phyloP scores from a whole-genome alignment of 2,113 vertebrate genomes.

The Antechinus stuartii region DNA sequence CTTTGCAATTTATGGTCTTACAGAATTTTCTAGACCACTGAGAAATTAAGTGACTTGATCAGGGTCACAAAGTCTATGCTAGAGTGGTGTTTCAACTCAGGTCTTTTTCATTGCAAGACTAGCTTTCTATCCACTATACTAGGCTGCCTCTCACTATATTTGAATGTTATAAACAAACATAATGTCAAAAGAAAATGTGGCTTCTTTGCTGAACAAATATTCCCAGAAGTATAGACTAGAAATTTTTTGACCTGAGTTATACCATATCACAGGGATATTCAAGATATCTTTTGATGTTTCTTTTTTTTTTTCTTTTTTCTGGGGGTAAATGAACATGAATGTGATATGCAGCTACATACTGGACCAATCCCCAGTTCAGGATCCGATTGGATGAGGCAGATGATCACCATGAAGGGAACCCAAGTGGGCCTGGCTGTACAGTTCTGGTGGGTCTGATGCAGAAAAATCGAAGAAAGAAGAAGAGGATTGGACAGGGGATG shows the following conservation, averaged over 20 bases:
- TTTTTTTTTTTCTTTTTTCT: constrained; percentile 28
- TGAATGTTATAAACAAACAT: background rate
- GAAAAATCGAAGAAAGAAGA: constrained; percentile 88
- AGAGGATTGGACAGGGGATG: constrained; percentile 87
- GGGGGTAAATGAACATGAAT: background rate
- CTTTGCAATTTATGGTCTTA: background rate
- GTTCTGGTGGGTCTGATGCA: constrained; percentile 91
- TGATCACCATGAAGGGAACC: constrained; percentile 84
- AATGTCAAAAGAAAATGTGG: background rate
- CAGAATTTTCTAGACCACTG: background rate
- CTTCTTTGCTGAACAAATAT: background rate
- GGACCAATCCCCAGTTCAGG: constrained; percentile 92
- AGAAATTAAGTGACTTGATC: background rate
- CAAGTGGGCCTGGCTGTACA: constrained; percentile 84
- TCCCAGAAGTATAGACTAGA: background rate
- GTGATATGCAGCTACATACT: constrained; percentile 84
- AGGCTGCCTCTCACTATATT: background rate
- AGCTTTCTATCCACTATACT: background rate
- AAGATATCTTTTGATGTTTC: background rate
- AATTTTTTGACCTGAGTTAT: too few relatives aligned
- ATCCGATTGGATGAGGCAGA: constrained; percentile 87
- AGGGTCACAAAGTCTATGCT: background rate
- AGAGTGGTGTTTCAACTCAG: background rate
- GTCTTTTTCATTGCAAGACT: background rate
- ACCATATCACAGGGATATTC: background rate